Conservation (phyloP, 2,888 invertebrate species). For the Gastracanthus pulcherrimus region DNA sequence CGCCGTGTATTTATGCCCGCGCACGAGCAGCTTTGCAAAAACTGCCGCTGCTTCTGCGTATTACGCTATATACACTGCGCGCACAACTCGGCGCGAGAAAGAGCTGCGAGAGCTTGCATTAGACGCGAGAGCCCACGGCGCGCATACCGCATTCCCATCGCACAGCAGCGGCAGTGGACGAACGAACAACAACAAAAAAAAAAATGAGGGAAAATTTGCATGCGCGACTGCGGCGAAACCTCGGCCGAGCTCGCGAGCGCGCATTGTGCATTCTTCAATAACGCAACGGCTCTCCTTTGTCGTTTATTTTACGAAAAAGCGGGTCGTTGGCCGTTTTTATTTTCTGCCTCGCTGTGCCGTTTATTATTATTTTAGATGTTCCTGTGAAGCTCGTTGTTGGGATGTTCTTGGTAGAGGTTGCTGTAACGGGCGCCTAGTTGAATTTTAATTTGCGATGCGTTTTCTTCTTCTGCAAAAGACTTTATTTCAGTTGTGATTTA, state of each 20-base stretch:
- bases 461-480: too few species aligned
- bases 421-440: too few species aligned
- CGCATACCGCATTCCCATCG: not conserved
- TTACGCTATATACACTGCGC: not conserved
- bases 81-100: too few species aligned
- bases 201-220: constrained; percentile 20
- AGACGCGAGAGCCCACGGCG: constrained; percentile 21
- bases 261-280: not conserved
- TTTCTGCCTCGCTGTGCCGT: not conserved
- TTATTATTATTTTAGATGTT: not conserved
- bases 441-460: too few species aligned
- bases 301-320: not conserved
- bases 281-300: not conserved
- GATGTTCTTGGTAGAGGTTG: too few species aligned
- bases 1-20: constrained; percentile 14
- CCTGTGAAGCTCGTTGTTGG: constrained; percentile 6
- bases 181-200: too few species aligned
- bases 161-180: not conserved
- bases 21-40: constrained; percentile 39
- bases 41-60: constrained; percentile 9
- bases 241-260: too few species aligned
- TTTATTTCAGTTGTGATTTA: too few species aligned
- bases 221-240: too few species aligned
- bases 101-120: too few species aligned
- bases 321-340: too few species aligned